phyloP scores from a whole-genome alignment of 2,888 invertebrate species.

The Lepidochrysops patricia region DNA sequence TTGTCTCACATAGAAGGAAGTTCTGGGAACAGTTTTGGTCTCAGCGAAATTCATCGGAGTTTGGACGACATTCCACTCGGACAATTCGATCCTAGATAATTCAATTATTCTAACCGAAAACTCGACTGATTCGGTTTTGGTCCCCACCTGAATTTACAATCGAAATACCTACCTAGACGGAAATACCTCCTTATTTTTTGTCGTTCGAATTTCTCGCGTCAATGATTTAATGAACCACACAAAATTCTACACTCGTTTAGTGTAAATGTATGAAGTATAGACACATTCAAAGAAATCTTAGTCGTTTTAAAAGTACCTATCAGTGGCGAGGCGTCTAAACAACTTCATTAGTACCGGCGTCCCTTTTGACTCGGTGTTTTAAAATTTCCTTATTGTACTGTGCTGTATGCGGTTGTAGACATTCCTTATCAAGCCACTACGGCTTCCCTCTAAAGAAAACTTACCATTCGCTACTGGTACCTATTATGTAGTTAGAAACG shows the following conservation, averaged over 20 bases:
- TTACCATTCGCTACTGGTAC: too few relatives aligned
- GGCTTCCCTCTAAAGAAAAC: too few relatives aligned
- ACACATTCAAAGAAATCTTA: not conserved
- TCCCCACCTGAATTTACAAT: not conserved
- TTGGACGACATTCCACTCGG: not conserved
- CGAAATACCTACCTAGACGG: too few relatives aligned
- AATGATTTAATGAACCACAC: too few relatives aligned
- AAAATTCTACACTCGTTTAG: not conserved
- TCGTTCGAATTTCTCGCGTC: not conserved
- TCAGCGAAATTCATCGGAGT: not conserved
- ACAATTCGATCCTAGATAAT: conserved; percentile 2
- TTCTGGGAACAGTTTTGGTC: not conserved
- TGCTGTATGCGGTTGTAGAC: too few relatives aligned
- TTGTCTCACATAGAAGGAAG: not conserved
- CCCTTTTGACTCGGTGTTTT: too few relatives aligned
- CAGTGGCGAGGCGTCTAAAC: too few relatives aligned
- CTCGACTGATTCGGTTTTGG: not conserved
- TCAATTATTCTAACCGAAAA: conserved; percentile 1
- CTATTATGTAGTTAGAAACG: not conserved
- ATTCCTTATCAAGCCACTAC: too few relatives aligned
- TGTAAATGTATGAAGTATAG: not conserved
- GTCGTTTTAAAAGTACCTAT: not conserved
- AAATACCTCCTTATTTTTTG: not conserved
- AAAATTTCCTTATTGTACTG: too few relatives aligned
- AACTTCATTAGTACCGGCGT: too few relatives aligned